Conservation (phyloP, 2,797 vertebrate genomes). For the Gymnocypris eckloni region DNA sequence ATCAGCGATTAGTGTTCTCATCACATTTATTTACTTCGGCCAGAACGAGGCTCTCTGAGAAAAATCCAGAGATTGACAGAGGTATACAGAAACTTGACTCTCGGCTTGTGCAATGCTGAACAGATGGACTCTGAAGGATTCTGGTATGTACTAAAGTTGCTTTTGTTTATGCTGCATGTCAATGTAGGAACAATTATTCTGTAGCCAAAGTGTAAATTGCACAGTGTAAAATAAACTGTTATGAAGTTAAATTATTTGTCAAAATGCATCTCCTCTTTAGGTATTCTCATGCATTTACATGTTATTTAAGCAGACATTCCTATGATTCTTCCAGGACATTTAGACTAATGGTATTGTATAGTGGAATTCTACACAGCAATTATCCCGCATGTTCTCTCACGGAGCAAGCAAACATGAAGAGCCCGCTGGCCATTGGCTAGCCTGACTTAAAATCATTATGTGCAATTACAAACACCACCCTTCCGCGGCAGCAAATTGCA, state of each 20-base stretch:
- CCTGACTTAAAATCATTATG: constrained; percentile 56
- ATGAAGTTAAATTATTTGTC: constrained; percentile 30
- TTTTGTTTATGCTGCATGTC: constrained; percentile 60
- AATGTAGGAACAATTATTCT: constrained; percentile 46
- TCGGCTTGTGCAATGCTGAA: constrained; percentile 50
- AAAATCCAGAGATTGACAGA: constrained; percentile 33
- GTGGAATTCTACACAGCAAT: neutral
- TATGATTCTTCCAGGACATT: constrained; percentile 32
- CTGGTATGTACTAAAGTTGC: constrained; percentile 59
- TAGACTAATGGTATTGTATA: constrained; percentile 17
- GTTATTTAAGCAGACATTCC: constrained; percentile 21
- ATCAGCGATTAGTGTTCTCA: constrained; percentile 57
- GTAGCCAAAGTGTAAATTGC: constrained; percentile 50
- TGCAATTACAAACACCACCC: constrained; percentile 57
- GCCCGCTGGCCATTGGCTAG: constrained; percentile 49
- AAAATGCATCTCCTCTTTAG: constrained; percentile 7
- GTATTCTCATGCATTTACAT: neutral
- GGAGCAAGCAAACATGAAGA: constrained; percentile 50
- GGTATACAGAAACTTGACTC: constrained; percentile 42
- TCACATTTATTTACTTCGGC: constrained; percentile 52
- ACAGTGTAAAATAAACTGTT: constrained; percentile 50
- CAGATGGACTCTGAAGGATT: constrained; percentile 45
- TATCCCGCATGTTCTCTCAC: constrained; percentile 48
- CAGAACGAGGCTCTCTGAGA: neutral
- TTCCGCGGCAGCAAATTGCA: constrained; percentile 47